Conservation (phyloP, 2,113 vertebrate genomes). For the Steatornis caripensis region DNA sequence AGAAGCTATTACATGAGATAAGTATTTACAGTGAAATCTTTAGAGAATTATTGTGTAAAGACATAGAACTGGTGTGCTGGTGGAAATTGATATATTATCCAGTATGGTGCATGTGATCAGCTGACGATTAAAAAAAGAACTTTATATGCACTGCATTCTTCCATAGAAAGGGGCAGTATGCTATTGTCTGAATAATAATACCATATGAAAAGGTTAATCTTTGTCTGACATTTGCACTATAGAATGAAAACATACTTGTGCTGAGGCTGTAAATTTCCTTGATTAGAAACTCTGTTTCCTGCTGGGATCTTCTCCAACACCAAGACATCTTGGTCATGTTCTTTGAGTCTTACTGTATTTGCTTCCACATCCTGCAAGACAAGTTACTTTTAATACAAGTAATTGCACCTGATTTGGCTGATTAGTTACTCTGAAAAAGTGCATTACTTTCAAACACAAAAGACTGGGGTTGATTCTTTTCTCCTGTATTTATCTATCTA, state of each 20-base stretch:
- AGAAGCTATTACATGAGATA: neutral
- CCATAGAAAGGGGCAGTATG: neutral
- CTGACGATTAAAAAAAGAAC: slow-evolving; percentile 25
- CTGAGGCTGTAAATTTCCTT: slow-evolving; percentile 84
- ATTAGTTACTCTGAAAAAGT: neutral
- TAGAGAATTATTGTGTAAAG: slow-evolving; percentile 15
- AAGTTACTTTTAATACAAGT: slow-evolving; percentile 61
- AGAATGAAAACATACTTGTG: slow-evolving; percentile 88
- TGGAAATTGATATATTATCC: slow-evolving; percentile 55
- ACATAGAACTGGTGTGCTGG: neutral
- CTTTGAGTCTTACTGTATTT: slow-evolving; percentile 98
- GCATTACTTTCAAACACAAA: neutral
- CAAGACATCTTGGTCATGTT: slow-evolving; percentile 96
- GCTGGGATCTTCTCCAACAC: slow-evolving; percentile 93
- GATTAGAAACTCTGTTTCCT: slow-evolving; percentile 79
- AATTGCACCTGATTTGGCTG: neutral
- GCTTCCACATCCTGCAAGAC: slow-evolving; percentile 93
- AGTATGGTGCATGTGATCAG: slow-evolving; percentile 40
- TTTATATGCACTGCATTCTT: slow-evolving; percentile 25
- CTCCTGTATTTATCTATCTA: neutral
- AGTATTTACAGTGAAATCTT: neutral
- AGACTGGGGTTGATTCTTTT: neutral
- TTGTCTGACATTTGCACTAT: slow-evolving; percentile 59
- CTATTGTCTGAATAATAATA: slow-evolving; percentile 64
- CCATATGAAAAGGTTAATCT: slow-evolving; percentile 66